Conservation (phyloP, 2,113 vertebrate species). For the Aegotheles bennettii region DNA sequence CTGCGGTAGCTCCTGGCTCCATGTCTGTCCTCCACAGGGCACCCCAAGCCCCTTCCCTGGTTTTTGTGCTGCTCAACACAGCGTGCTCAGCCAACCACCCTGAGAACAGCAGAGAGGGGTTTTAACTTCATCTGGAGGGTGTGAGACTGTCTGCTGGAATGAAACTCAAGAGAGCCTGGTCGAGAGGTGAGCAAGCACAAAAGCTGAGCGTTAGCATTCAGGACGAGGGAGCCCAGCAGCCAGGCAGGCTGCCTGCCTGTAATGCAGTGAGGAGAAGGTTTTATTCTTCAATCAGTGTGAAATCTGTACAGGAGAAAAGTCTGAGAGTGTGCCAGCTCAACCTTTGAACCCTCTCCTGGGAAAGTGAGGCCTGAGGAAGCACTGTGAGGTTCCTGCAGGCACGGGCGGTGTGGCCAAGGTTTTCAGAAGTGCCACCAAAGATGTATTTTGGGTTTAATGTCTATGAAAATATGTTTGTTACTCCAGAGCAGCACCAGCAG, state of each 20-base stretch:
- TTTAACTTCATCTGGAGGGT: neutral
- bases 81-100: fast-evolving
- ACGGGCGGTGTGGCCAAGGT: fast-evolving
- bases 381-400: neutral
- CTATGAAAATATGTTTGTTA: neutral
- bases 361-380: neutral
- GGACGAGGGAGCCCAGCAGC: neutral
- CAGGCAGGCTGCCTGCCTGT: neutral
- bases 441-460: neutral
- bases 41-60: neutral
- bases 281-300: neutral
- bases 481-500: neutral
- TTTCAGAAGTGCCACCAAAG: neutral
- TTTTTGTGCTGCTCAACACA: neutral
- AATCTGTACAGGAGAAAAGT: neutral
- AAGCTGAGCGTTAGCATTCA: neutral
- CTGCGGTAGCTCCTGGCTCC: neutral
- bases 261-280: fast-evolving
- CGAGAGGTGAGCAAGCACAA: neutral
- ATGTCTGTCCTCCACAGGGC: neutral
- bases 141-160: neutral
- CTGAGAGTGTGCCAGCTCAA: neutral
- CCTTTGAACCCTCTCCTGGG: neutral
- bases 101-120: fast-evolving
- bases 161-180: neutral